A percentile compares a stretch with the other conserved stretches of the same genome.
Evolutionary conservation across 1,140 invertebrate genomes (phyloP).

Genomic region (Drosophila fuyamai): DNA sequence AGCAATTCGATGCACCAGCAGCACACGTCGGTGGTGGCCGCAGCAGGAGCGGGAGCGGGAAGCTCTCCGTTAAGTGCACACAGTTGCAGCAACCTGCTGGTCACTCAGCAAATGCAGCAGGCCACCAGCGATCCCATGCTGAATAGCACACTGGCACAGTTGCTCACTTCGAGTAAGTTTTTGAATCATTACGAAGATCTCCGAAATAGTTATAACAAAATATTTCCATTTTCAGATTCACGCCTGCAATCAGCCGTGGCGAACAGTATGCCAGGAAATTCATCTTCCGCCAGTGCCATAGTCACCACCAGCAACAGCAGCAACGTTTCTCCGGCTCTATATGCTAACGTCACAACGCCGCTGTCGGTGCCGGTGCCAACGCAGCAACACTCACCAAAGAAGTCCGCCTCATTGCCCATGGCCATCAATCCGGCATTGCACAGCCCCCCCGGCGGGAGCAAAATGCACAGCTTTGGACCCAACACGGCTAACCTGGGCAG

Average conservation of each 20-base stretch:
- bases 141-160: conserved; percentile 79
- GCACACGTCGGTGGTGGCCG: conserved; percentile 49
- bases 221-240: conserved; percentile 42
- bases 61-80: conserved; percentile 44
- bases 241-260: conserved; percentile 76
- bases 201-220: neutral
- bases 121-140: conserved; percentile 85
- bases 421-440: conserved; percentile 61
- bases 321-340: conserved; percentile 43
- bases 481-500: conserved; percentile 27
- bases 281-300: conserved; percentile 76
- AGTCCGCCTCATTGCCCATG: conserved; percentile 76
- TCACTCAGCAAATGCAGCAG: conserved; percentile 55
- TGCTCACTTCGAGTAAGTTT: conserved; percentile 69
- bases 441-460: conserved; percentile 65
- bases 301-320: conserved; percentile 33
- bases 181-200: too few species aligned
- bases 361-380: conserved; percentile 38
- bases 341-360: conserved; percentile 47
- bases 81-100: conserved; percentile 55
- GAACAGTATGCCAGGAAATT: conserved; percentile 57
- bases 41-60: conserved; percentile 47
- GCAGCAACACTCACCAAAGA: conserved; percentile 79
- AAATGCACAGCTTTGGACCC: conserved; percentile 57
- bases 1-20: conserved; percentile 84